Evolutionary conservation across 2,797 vertebrate species (phyloP), one percentile per base, ranked within the genome.

Genomic region (Pipistrellus pygmaeus): DNA sequence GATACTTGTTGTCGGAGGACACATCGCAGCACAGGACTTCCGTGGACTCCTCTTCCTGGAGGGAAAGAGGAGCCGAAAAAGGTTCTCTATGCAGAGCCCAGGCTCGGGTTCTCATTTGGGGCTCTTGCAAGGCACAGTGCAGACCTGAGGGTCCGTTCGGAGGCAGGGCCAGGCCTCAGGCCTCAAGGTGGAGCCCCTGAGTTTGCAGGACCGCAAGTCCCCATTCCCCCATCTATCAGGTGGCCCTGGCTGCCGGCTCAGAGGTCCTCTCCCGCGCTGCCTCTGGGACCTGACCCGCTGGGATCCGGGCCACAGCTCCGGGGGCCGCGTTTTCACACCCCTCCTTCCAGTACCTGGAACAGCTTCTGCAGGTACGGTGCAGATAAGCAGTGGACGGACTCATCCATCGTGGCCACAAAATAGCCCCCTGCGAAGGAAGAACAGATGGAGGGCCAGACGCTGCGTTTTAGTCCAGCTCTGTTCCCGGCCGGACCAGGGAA

Each of bases 1-100:
- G 87, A 75, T 97, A 97, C 35, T 71, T 77, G 82, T 85, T 93
- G 77, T 97, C 94, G 0, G 95, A 84, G 23, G 96, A 96, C 51
- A 96, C 0, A 0, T 96, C 97, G 76, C 96, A 97, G 48, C 96
- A 97, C 51, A 95, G 41, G 62, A 97, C 89, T 6, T 94, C 73
- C 6, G 80, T 44, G 6, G 89, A 32, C 41, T 97, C 97, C 51
- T 95, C n/a, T 71, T 27, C 73, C 97, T 97, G 35, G 23, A 69
- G 38, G 27, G 14, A 85, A 66, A 66, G 38, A 83, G 44, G 14
- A 14, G n/a, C 25, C 66, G 25, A 11, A 10, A 76, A 32, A 38
- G 25, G 30, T 46, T 12, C 18, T 14, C 20, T 3, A 15, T 0
- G 9, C 17, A 71, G 41, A 18, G 8, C 0, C 9, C 20, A 20